A percentile compares a stretch with the other conserved stretches of the same genome.
Evolutionary conservation across 2,113 vertebrate genomes (phyloP).

Genomic region (Oophaga pumilio): DNA sequence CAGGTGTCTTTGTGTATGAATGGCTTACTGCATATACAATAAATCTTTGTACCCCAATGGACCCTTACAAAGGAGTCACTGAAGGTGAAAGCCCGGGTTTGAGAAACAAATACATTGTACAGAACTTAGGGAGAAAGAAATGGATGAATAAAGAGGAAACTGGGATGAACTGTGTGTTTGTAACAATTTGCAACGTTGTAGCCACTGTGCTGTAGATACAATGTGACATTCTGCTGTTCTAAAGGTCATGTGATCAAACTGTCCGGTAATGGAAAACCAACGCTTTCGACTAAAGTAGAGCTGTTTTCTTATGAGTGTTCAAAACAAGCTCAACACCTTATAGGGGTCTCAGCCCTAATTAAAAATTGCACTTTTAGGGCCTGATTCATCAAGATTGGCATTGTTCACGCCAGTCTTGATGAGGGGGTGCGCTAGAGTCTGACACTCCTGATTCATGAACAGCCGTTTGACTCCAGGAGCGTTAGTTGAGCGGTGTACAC

Average conservation of each 20-base stretch:
- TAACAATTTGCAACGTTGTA: neutral
- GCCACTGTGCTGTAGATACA: neutral
- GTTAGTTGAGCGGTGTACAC: too few species aligned
- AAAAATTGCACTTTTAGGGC: too few species aligned
- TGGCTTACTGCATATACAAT: conserved; percentile 71
- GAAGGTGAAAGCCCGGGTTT: conserved; percentile 38
- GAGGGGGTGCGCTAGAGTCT: too few species aligned
- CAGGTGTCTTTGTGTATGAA: conserved; percentile 77
- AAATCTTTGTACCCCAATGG: conserved; percentile 72
- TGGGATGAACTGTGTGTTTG: neutral
- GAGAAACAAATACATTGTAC: conserved; percentile 21
- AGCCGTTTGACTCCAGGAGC: too few species aligned
- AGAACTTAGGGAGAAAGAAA: neutral
- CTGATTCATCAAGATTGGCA: too few species aligned
- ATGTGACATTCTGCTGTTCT: neutral
- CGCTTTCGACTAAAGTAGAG: too few species aligned
- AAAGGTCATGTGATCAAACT: neutral
- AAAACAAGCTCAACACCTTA: too few species aligned
- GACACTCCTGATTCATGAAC: too few species aligned
- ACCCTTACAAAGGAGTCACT: conserved; percentile 52
- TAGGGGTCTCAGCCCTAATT: too few species aligned
- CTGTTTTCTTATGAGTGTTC: too few species aligned
- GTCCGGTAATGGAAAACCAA: neutral
- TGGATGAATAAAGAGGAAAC: neutral
- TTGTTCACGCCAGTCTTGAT: too few species aligned